Percentiles rank a stretch among this genome's conserved stretches.
Evolutionary conservation across 1,140 invertebrate species (phyloP).

Genomic region (Trichonephila clavipes): DNA sequence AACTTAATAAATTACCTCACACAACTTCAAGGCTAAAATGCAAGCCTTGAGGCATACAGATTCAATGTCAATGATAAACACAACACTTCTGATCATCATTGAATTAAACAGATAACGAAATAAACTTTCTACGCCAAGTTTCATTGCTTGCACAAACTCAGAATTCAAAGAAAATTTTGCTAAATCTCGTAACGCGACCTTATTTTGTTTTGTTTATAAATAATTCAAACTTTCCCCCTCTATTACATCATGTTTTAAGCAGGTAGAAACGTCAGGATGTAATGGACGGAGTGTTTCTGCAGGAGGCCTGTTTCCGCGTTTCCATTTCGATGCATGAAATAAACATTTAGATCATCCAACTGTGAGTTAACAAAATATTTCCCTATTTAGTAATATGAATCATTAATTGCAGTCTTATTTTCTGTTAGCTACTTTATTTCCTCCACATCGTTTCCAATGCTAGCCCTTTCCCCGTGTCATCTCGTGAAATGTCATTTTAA

Average conservation of each 20-base stretch:
- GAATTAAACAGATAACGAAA: neutral
- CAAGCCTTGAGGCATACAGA: neutral
- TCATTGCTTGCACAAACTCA: neutral
- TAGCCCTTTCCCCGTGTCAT: too few species aligned
- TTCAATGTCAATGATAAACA: constrained; percentile 3
- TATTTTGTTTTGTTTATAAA: constrained; percentile 12
- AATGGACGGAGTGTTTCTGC: neutral
- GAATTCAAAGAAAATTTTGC: neutral
- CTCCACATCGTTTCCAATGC: too few species aligned
- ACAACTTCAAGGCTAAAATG: neutral
- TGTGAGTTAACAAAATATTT: neutral
- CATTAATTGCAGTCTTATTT: constrained; percentile 4
- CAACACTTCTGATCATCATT: neutral
- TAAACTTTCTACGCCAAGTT: neutral
- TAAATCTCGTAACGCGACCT: neutral
- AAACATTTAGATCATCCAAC: neutral
- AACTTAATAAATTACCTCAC: too few species aligned
- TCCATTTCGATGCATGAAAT: neutral
- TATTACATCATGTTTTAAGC: neutral
- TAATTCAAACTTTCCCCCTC: neutral
- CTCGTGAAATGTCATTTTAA: too few species aligned
- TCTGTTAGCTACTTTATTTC: too few species aligned
- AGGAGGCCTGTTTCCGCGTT: neutral
- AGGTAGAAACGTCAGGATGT: neutral
- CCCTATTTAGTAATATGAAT: neutral